Evolutionary conservation across 2,888 invertebrate genomes (phyloP).

Genomic region (Lumbricus terrestris): DNA sequence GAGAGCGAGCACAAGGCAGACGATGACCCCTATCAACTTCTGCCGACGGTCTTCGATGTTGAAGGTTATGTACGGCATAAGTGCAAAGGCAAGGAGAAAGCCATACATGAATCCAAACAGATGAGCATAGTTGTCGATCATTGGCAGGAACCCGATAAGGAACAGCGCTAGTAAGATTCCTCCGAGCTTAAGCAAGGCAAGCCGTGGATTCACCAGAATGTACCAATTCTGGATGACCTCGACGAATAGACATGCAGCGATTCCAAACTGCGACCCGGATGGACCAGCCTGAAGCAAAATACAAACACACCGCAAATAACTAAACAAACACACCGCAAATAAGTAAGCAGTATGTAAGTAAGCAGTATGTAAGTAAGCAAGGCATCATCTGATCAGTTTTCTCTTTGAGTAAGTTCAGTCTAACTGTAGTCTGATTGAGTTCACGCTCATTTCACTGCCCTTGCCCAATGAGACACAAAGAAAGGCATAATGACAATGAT

Average conservation of each 20-base stretch:
- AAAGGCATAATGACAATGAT: not conserved
- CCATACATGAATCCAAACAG: conserved; percentile 92
- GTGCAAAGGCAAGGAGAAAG: conserved; percentile 84
- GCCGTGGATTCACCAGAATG: conserved; percentile 64
- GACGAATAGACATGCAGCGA: conserved; percentile 88
- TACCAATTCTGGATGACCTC: conserved; percentile 91
- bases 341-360: not conserved
- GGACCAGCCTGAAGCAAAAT: conserved; percentile 83
- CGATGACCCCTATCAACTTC: conserved; percentile 65
- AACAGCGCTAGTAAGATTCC: conserved; percentile 49
- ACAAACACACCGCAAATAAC: not conserved
- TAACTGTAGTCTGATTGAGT: not conserved
- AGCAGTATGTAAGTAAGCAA: not conserved
- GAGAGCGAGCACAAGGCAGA: conserved; percentile 70
- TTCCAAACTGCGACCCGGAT: conserved; percentile 92
- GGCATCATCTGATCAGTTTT: not conserved
- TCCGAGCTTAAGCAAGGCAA: conserved; percentile 48
- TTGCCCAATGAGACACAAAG: not conserved
- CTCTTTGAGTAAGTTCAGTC: not conserved
- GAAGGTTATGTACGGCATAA: conserved; percentile 91
- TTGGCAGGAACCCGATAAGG: conserved; percentile 79
- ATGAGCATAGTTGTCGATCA: conserved; percentile 98
- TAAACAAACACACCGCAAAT: not conserved
- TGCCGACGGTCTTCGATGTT: conserved; percentile 80
- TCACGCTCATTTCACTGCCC: not conserved